phyloP scores from a whole-genome alignment of 2,113 vertebrate species.

The Taurulus bubalis region DNA sequence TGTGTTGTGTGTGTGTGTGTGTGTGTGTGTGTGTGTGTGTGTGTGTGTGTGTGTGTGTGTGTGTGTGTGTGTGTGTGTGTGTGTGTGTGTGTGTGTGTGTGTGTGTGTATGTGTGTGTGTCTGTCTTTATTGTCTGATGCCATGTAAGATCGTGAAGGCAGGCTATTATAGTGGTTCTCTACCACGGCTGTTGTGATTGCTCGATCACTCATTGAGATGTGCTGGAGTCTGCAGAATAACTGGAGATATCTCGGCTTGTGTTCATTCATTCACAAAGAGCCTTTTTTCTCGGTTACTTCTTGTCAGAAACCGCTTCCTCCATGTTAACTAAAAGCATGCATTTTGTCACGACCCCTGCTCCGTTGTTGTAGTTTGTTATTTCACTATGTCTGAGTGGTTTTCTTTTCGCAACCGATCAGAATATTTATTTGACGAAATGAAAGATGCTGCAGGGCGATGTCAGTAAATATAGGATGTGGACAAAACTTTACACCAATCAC shows the following conservation, averaged over 20 bases:
- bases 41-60: background rate
- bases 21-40: background rate
- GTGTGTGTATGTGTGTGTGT: background rate
- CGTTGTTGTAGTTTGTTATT: background rate
- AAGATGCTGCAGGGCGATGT: conserved; percentile 30
- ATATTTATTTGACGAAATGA: conserved; percentile 23
- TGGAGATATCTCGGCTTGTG: conserved; percentile 15
- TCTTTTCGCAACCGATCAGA: conserved; percentile 15
- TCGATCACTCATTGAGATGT: conserved; percentile 41
- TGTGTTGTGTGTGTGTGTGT: conserved; percentile 16
- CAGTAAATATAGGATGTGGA: conserved; percentile 22
- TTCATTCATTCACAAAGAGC: conserved; percentile 22
- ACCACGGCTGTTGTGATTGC: conserved; percentile 7
- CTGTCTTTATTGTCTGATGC: conserved; percentile 13
- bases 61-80: conserved; percentile 5
- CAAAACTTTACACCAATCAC: conserved; percentile 27
- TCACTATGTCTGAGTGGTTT: background rate
- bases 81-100: conserved; percentile 6
- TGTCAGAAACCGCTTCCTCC: conserved; percentile 15
- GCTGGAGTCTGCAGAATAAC: conserved; percentile 16
- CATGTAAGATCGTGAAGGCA: conserved; percentile 13
- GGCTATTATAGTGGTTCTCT: conserved; percentile 12
- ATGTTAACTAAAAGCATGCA: conserved; percentile 7
- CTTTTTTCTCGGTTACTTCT: background rate
- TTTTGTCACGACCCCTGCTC: conserved; percentile 1